Conservation (phyloP, 2,797 vertebrate species). For the Ctenopoma multispine region DNA sequence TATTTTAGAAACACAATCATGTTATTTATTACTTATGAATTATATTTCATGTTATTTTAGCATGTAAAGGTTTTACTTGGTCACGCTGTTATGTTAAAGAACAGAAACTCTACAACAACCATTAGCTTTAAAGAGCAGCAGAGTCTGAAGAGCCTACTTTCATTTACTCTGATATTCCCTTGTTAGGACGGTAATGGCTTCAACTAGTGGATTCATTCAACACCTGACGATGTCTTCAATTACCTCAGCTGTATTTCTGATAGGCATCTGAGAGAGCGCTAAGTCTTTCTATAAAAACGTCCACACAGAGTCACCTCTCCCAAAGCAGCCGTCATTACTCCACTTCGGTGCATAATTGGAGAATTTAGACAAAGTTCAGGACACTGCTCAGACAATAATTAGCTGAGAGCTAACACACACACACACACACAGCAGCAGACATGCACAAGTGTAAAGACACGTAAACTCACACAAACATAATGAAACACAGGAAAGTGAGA, state of each 20-base stretch:
- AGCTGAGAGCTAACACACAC: constrained; percentile 20
- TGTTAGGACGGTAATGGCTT: too few species aligned
- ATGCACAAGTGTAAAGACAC: neutral
- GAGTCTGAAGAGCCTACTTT: too few species aligned
- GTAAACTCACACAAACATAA: neutral
- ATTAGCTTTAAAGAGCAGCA: too few species aligned
- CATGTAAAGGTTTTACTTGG: too few species aligned
- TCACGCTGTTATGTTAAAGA: too few species aligned
- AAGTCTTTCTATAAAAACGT: constrained; percentile 20
- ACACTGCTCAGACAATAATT: constrained; percentile 41
- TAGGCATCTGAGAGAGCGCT: neutral
- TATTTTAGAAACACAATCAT: too few species aligned
- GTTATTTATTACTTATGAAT: too few species aligned
- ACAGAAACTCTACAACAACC: neutral
- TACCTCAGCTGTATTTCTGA: neutral
- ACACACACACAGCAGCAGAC: neutral
- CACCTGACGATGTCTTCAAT: neutral
- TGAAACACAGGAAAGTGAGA: neutral
- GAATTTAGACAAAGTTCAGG: constrained; percentile 24
- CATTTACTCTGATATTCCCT: too few species aligned
- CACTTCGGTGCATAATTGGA: constrained; percentile 44
- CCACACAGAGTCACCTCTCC: neutral
- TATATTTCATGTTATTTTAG: too few species aligned
- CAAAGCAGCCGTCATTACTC: constrained; percentile 12
- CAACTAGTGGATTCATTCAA: neutral